Conservation (phyloP, 2,888 invertebrate genomes). For the Ormyrus nitidulus region DNA sequence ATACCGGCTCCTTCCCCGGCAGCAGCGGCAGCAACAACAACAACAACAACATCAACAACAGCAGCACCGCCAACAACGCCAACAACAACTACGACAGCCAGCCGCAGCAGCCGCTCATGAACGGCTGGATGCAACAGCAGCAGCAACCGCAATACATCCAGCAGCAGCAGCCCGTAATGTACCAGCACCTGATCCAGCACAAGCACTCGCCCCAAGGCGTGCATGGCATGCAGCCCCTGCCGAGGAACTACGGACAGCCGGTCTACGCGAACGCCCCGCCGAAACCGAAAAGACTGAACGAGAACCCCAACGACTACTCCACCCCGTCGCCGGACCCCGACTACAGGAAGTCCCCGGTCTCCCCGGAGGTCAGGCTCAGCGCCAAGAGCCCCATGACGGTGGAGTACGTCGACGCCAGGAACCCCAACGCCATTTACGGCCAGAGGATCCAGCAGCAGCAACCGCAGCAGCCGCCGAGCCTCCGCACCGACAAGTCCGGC, state of each 20-base stretch:
- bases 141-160: conserved; percentile 61
- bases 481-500: conserved; percentile 71
- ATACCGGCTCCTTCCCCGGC: conserved; percentile 70
- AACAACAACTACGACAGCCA: conserved; percentile 57
- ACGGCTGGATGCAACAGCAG: conserved; percentile 68
- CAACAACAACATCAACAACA: conserved; percentile 59
- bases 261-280: conserved; percentile 94
- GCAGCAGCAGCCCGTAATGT: conserved; percentile 59
- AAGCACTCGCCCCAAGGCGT: conserved; percentile 58
- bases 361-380: conserved; percentile 64
- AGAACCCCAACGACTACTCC: conserved; percentile 81
- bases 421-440: conserved; percentile 63
- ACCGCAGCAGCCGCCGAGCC: conserved; percentile 70
- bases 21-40: conserved; percentile 63
- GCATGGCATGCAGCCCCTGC: conserved; percentile 68
- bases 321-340: conserved; percentile 79
- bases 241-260: conserved; percentile 80
- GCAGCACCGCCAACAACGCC: conserved; percentile 63
- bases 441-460: conserved; percentile 75
- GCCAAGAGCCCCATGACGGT: conserved; percentile 66
- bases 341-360: conserved; percentile 66
- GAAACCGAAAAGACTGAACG: conserved; percentile 88
- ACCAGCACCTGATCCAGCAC: conserved; percentile 62
- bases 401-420: conserved; percentile 51
- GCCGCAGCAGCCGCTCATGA: conserved; percentile 60